Percentiles rank a stretch among this genome's conserved stretches.
phyloP scores from a whole-genome alignment of 2,888 invertebrate genomes.

The Druceiella hillmani region DNA sequence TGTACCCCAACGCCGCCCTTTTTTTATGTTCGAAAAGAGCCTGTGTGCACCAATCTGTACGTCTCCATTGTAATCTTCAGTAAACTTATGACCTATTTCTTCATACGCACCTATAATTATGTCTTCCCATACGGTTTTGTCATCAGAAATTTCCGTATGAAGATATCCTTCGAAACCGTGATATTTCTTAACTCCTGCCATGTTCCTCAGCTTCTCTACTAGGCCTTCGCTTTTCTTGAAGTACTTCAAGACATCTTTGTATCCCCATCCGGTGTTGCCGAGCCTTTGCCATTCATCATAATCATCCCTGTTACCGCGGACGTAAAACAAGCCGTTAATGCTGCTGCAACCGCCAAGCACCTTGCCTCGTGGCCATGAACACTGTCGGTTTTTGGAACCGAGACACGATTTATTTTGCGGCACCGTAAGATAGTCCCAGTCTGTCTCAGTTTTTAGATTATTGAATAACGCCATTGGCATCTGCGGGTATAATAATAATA shows the following conservation, averaged over 20 bases:
- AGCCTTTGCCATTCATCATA: slow-evolving; percentile 50
- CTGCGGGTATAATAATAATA: slow-evolving; percentile 27
- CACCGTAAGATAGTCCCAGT: slow-evolving; percentile 54
- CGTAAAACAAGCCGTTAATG: slow-evolving; percentile 55
- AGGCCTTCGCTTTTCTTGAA: slow-evolving; percentile 49
- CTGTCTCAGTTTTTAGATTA: slow-evolving; percentile 32
- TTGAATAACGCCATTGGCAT: slow-evolving; percentile 31
- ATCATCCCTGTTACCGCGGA: slow-evolving; percentile 48
- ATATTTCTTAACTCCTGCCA: slow-evolving; percentile 27
- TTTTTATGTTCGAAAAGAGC: slow-evolving; percentile 38
- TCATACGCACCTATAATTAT: slow-evolving; percentile 35
- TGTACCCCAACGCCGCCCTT: slow-evolving; percentile 46
- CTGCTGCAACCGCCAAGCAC: slow-evolving; percentile 54
- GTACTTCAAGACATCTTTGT: slow-evolving; percentile 46
- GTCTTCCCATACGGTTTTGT: slow-evolving; percentile 28
- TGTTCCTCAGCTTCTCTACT: slow-evolving; percentile 21
- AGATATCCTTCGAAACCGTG: slow-evolving; percentile 38
- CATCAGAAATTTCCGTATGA: slow-evolving; percentile 32
- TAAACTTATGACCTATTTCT: slow-evolving; percentile 38
- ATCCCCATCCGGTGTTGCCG: slow-evolving; percentile 54
- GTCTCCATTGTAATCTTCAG: slow-evolving; percentile 37
- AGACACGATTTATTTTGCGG: slow-evolving; percentile 39
- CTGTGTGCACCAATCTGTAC: slow-evolving; percentile 46
- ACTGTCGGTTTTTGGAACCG: slow-evolving; percentile 34
- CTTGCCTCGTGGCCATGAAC: slow-evolving; percentile 58